Evolutionary conservation across 2,888 invertebrate species (phyloP), one percentile per base, ranked within the genome.

Genomic region (Xestia rhomboidea): DNA sequence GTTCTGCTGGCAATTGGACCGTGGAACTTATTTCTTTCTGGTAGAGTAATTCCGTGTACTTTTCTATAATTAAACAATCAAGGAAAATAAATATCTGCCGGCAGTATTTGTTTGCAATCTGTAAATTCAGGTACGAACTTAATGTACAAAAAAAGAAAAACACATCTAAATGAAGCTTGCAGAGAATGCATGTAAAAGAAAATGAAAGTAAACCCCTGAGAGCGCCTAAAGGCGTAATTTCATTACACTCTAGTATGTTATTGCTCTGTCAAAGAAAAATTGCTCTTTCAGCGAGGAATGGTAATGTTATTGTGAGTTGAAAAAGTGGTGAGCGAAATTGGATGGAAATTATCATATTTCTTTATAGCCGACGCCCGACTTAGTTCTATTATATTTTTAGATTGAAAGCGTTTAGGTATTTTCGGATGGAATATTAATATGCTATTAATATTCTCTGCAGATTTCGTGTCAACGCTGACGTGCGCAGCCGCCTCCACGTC

Each of bases 401-500:
- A 83, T 80, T 83, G 73, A 78, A 78, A 83, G 4, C 84, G 77
- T 76, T 84, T 84, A 78, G 63, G 57, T 71, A 63, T 79, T 68
- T 83, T 78, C 38, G 72, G 38, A 73, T 76, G 41, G 67, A 77
- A 87, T 87, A 85, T 76, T 85, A 81, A 83, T 74, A 76, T 71
- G 67, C 21, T 80, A 68, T 79, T 84, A 73, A 81, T 87, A 83
- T 85, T 90, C 85, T 81, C 85, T 81, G 68, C 95, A 96, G 95
- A 93, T 92, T 95, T 93, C 86, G 89, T 87, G 69, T 94, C 95
- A 67, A 87, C 90, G 38, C 87, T 96, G 76, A 89, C 90, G 74
- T 96, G 96, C 78, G 91, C 93, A 44, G 87, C 92, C 3, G 88
- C 88, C 15, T 83, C 82, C 68, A 87, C 88, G 72, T 73, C 85